These are phyloP conservation scores for Centropus unirufus DNA, from an alignment of 2,113 vertebrate species.

Conservation along the genomic window DNA sequence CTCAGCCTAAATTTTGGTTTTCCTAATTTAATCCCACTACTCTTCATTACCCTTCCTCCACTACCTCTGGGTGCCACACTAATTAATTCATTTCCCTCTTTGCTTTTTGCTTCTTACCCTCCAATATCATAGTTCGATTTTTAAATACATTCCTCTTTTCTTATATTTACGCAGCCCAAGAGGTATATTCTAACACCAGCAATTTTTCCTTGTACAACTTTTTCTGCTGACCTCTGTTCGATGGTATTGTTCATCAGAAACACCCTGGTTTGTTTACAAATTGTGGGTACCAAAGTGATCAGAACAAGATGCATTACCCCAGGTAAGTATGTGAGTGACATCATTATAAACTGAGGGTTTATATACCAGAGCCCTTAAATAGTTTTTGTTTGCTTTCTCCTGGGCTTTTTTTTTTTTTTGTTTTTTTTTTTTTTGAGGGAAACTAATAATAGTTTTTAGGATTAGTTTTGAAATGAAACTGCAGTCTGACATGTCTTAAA, in stretches of 20 bases:
- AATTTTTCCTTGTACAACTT: slow-evolving; percentile 10
- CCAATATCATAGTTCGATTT: slow-evolving; percentile 60
- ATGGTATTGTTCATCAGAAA: slow-evolving; percentile 17
- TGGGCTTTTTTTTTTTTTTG: neutral
- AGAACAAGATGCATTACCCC: slow-evolving; percentile 16
- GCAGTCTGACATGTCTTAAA: neutral
- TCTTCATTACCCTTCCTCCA: slow-evolving; percentile 56
- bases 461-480: neutral
- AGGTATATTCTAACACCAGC: neutral
- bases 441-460: neutral
- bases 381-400: neutral
- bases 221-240: slow-evolving; percentile 41
- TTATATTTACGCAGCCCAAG: slow-evolving; percentile 15
- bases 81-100: slow-evolving; percentile 65
- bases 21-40: slow-evolving; percentile 68
- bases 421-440: too few species aligned
- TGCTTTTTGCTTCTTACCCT: slow-evolving; percentile 44
- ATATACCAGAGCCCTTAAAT: neutral
- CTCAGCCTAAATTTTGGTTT: slow-evolving; percentile 66
- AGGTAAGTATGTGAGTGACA: neutral
- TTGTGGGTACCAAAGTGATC: neutral
- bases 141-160: slow-evolving; percentile 15
- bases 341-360: neutral
- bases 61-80: slow-evolving; percentile 42
- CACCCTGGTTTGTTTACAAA: slow-evolving; percentile 25